Percentiles rank a stretch among this genome's conserved stretches.
Conservation (phyloP, 2,113 vertebrate genomes). For the Sylvietta virens region DNA sequence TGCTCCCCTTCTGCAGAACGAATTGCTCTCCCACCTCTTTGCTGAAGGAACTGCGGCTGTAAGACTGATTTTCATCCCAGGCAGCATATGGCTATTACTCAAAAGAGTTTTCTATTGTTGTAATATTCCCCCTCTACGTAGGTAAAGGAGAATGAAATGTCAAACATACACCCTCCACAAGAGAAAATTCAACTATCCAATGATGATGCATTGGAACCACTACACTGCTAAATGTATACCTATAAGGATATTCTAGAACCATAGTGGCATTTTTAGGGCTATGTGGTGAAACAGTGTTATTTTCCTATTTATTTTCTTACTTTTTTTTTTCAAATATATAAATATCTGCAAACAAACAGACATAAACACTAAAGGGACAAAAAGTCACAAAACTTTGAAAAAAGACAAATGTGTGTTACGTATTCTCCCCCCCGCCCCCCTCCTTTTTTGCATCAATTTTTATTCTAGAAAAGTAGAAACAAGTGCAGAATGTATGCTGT, state of each 20-base stretch:
- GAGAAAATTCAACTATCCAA: not conserved
- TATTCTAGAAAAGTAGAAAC: not conserved
- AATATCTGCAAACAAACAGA: not conserved
- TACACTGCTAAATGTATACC: not conserved
- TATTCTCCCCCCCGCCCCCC: rapidly evolving
- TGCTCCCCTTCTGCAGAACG: not conserved
- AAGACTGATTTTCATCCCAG: not conserved
- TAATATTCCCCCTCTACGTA: not conserved
- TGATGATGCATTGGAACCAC: not conserved
- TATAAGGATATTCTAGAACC: not conserved
- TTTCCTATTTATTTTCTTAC: not conserved
- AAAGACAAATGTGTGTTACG: not conserved
- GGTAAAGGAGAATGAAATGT: not conserved
- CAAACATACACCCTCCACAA: not conserved
- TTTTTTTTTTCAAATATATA: not conserved
- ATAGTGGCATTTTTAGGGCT: not conserved
- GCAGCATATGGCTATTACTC: not conserved
- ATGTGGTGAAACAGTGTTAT: not conserved
- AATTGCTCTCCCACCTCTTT: not conserved
- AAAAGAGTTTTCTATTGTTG: not conserved
- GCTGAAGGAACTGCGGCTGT: not conserved
- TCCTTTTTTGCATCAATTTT: not conserved
- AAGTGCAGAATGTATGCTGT: not conserved
- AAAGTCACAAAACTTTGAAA: not conserved
- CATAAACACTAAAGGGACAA: not conserved